Evolutionary conservation across 2,888 invertebrate species (phyloP), one percentile per base, ranked within the genome.

Genomic region (Tineola bisselliella): DNA sequence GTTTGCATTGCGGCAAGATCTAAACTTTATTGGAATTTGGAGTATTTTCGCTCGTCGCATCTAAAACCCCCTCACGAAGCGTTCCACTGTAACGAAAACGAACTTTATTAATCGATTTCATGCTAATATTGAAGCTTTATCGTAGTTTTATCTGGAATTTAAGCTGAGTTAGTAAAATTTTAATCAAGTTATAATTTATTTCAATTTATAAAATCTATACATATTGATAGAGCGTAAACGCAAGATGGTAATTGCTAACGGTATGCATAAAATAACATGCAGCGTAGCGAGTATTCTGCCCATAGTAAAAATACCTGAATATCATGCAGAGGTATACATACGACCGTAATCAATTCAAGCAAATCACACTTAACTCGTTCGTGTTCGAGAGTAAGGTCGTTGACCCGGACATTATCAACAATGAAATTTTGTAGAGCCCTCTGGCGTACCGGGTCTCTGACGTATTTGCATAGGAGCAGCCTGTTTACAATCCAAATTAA

Each of bases 351-450:
- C 56, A 56, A 56, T 77, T 79, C 72, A 70, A 77, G 74, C 70
- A 75, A 79, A 80, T 78, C 73, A 75, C 71, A 67, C 69, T 68
- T 68, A 72, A 70, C 19, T 13, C 58, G 17, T 31, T 80, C 83
- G 82, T 81, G 25, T 25, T 25, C 25, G 81, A 77, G 79, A 76
- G 70, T 72, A 76, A 74, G 79, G 75, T 79, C 79, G 68, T 72
- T 71, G 75, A 87, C 80, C 84, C 80, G 75, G 74, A 81, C 72
- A 43, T 82, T 82, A 81, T 81, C 79, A 79, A 76, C 77, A 76
- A 77, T 80, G 73, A 75, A 79, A 77, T 74, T 74, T 33, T 71
- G 72, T 77, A 71, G 71, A 73, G 74, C 75, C 75, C 74, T 70
- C 68, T 65, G 64, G 66, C 65, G 64, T 38, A 19, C 62, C 63